These are phyloP conservation scores for Lethrus apterus DNA, from an alignment of 1,140 invertebrate genomes.

Conservation along the genomic window DNA sequence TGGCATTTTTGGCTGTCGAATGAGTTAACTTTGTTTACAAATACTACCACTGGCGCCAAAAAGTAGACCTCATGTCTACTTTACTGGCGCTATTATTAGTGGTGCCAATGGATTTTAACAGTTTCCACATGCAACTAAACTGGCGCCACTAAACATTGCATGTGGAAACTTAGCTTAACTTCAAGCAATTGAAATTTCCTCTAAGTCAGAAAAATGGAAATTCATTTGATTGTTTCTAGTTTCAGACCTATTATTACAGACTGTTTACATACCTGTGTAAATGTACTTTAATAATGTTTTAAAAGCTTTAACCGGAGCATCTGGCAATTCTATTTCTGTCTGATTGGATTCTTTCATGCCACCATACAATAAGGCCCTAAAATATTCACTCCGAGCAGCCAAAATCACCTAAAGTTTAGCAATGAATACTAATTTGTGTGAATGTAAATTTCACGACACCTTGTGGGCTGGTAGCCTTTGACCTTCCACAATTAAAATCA, in stretches of 20 bases:
- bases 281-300: slow-evolving; percentile 89
- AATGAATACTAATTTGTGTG: not conserved
- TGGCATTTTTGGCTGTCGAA: too few relatives aligned
- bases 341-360: slow-evolving; percentile 83
- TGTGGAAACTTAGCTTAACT: too few relatives aligned
- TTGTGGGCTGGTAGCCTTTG: slow-evolving; percentile 80
- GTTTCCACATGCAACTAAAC: too few relatives aligned
- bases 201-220: too few relatives aligned
- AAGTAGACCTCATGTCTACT: too few relatives aligned
- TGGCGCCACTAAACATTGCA: too few relatives aligned
- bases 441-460: slow-evolving; percentile 41
- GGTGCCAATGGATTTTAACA: too few relatives aligned
- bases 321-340: slow-evolving; percentile 77
- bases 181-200: too few relatives aligned
- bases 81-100: too few relatives aligned
- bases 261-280: slow-evolving; percentile 60
- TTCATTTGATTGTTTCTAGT: too few relatives aligned
- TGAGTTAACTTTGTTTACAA: too few relatives aligned
- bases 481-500: slow-evolving; percentile 80
- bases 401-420: slow-evolving; percentile 69
- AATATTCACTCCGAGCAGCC: slow-evolving; percentile 91
- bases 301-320: slow-evolving; percentile 81
- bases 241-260: not conserved
- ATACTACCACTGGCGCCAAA: too few relatives aligned
- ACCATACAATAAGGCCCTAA: slow-evolving; percentile 82